Base-by-base conservation (phyloP, 2,888 invertebrate species). In the Megamerina dolium region DNA sequence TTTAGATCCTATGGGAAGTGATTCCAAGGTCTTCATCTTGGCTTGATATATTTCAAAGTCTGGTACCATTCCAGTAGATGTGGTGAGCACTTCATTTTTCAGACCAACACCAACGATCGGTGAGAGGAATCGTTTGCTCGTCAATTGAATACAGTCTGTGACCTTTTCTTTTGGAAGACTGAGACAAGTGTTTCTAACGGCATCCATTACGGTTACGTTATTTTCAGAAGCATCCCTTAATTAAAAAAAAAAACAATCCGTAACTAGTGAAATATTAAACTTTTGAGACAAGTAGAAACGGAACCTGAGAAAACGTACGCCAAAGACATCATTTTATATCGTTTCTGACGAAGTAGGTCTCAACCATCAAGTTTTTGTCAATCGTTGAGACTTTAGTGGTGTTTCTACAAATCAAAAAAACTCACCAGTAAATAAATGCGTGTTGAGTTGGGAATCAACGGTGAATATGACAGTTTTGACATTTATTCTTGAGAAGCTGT, bases 231-330 rank as follows among this genome's bases (percentile, higher is more conserved):
- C 10, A 29, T 37, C 18, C 23, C n/a, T 27, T 27, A 37, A 37
- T 23, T 35, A 17, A 21, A 35, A 35, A 21, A 35, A 35, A 13
- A 16, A 13, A 23, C 19, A 18, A 21, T 37, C 27, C 19, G 43
- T 43, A 37, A 43, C 37, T 36, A 40, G 6, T 37, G 39, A 31
- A 42, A 46, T 38, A 31, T 30, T 39, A 13, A 42, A 42, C 30
- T 46, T 46, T 14, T 45, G 23, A 29, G 43, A 21, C 37, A 27
- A 48, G 34, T 44, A 44, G 36, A 44, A 44, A 23, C 45, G 43
- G 16, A 43, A 26, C 37, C 43, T 43, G 19, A 37, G 37, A 37
- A 37, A 40, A 37, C 34, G 38, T 10, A 38, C 23, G 17, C 33
- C n/a, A n/a, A n/a, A n/a, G n/a, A n/a, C n/a, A n/a, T n/a, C n/a